Conservation (phyloP, 2,888 invertebrate species). For the Tipula vernalis region DNA sequence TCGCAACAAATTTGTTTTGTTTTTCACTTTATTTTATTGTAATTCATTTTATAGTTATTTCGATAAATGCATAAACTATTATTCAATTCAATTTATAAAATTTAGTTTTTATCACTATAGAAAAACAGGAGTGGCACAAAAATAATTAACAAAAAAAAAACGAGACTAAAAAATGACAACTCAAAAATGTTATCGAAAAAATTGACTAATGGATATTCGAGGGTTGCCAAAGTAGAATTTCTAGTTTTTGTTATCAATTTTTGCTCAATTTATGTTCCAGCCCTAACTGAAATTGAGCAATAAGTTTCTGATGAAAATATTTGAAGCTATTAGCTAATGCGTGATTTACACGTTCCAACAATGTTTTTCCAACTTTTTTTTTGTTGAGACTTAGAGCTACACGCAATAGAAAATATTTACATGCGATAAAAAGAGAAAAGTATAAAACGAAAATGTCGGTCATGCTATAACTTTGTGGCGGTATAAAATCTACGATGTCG, state of each 20-base stretch:
- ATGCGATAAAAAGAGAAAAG: no score
- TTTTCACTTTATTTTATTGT: neutral
- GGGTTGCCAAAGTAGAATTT: neutral
- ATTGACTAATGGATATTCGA: conserved; percentile 12
- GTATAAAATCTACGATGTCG: no score
- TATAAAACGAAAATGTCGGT: no score
- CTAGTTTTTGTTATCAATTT: conserved; percentile 10
- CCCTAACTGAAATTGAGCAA: no score
- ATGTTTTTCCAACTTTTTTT: no score
- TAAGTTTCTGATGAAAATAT: no score
- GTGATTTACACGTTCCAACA: no score
- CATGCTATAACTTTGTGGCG: no score
- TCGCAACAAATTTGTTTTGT: neutral
- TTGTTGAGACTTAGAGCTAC: no score
- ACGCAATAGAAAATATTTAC: no score
- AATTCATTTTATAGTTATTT: neutral
- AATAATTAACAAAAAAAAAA: conserved; percentile 12
- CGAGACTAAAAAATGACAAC: conserved; percentile 15
- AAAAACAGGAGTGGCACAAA: conserved; percentile 19
- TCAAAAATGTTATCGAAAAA: conserved; percentile 16
- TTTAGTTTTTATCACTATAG: neutral
- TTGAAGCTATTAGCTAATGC: no score
- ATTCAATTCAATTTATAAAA: neutral
- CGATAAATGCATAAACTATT: neutral
- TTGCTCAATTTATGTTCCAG: no score